Conservation (phyloP, 2,797 vertebrate species). For the Delichon dasypus region DNA sequence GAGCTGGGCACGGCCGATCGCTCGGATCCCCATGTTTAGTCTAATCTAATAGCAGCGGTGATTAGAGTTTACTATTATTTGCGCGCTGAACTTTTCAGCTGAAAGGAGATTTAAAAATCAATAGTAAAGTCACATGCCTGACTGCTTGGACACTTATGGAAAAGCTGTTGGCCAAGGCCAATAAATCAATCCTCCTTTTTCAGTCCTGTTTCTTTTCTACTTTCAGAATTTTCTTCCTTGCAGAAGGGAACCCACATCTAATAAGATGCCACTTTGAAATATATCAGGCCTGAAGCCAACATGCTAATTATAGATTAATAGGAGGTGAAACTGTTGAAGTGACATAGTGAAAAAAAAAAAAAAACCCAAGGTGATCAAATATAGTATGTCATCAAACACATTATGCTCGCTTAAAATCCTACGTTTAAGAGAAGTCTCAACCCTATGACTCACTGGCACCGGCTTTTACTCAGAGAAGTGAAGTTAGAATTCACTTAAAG, state of each 20-base stretch:
- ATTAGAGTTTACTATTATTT: background rate
- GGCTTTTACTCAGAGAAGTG: background rate
- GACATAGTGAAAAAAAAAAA: background rate
- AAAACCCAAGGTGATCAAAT: background rate
- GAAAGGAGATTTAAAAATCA: constrained; percentile 45
- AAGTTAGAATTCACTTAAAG: background rate
- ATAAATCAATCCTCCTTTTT: constrained; percentile 38
- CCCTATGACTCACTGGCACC: background rate
- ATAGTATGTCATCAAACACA: background rate
- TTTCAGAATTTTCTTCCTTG: constrained; percentile 27
- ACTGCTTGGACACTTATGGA: background rate
- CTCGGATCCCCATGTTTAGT: background rate
- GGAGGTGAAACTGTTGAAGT: constrained; percentile 12
- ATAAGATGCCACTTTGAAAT: background rate
- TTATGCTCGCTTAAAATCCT: background rate
- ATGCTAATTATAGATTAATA: constrained; percentile 36
- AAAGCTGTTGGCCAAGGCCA: constrained; percentile 1
- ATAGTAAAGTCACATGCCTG: constrained; percentile 4
- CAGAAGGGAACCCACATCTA: constrained; percentile 3
- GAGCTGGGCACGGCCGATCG: background rate
- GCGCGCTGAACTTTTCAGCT: constrained; percentile 3
- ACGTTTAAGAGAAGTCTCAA: background rate
- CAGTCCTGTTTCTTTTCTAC: background rate
- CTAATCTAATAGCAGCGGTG: background rate
- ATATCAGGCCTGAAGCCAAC: background rate